Conservation (phyloP, 2,888 invertebrate species). For the Ceraclea dissimilis region DNA sequence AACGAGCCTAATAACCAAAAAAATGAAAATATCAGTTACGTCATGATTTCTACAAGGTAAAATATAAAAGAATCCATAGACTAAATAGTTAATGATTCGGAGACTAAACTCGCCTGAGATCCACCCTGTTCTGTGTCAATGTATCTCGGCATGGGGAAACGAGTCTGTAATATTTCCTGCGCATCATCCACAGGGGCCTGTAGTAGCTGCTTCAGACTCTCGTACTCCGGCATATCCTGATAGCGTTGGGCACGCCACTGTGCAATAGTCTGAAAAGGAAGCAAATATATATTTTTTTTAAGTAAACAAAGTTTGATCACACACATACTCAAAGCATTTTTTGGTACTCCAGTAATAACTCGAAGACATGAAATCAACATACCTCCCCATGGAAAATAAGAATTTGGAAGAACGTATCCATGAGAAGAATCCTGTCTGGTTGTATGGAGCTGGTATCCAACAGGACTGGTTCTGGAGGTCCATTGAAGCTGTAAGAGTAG, state of each 20-base stretch:
- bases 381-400: conserved; percentile 99
- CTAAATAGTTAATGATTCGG: too few species aligned
- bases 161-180: conserved; percentile 87
- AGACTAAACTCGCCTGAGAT: conserved; percentile 57
- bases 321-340: neutral
- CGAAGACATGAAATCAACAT: too few species aligned
- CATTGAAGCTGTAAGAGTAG: conserved; percentile 97
- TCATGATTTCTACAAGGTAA: too few species aligned
- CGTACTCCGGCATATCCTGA: conserved; percentile 95
- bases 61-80: too few species aligned
- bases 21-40: conserved; percentile 7
- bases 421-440: conserved; percentile 91
- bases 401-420: conserved; percentile 99
- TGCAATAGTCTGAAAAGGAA: conserved; percentile 73
- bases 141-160: conserved; percentile 98
- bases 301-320: neutral
- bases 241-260: conserved; percentile 95
- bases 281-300: neutral
- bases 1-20: conserved; percentile 69
- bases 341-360: too few species aligned
- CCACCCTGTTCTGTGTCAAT: conserved; percentile 99
- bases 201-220: conserved; percentile 91
- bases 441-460: conserved; percentile 97
- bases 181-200: conserved; percentile 97
- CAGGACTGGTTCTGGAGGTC: conserved; percentile 94